Base-by-base conservation (phyloP, 2,888 invertebrate species). In the Cyaniris semiargus region DNA sequence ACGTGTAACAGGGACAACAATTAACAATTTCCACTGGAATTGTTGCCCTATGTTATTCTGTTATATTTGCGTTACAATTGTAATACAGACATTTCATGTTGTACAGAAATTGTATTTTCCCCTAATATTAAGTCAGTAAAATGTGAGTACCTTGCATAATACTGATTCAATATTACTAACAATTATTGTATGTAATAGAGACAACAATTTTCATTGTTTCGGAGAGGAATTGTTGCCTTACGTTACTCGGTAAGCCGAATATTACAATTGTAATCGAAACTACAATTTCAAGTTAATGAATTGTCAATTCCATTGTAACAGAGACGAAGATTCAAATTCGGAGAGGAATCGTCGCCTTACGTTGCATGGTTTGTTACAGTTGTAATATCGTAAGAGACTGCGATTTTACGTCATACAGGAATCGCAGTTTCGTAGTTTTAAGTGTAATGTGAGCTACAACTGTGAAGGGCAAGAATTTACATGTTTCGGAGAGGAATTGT, bases 141-240 rank as follows among this genome's bases (percentile, higher is more conserved):
- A 15, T 66, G 27, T 31, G 66, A 66, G 60, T 66, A 27, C 15
- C 5, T 27, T 6, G 15, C 27, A 18, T 31, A 27, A 18, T 6
- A 66, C 27, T 66, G 27, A 66, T 27, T 66, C 23, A 66, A 66
- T 10, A 31, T 66, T 15, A 31, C 5, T 31, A 15, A 18, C 27
- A 31, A 66, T 66, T 31, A 66, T 66, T 31, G 27, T 66, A 21
- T 15, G 66, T 66, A 27, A 66, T 27, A 27, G 66, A 27, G 60
- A 60, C 60, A 60, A 60, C 60, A 60, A 60, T 60, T 60, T 60
- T 23, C 10, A 60, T 4, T 60, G 8, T 60, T 60, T 23, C 21
- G 58, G 58, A 58, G 58, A 58, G 58, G 58, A 60, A 60, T 60
- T 60, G 60, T 60, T 60, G 60, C 60, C 60, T 60, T 60, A 60